phyloP scores from a whole-genome alignment of 2,888 invertebrate genomes.

The Nowickia ferox region DNA sequence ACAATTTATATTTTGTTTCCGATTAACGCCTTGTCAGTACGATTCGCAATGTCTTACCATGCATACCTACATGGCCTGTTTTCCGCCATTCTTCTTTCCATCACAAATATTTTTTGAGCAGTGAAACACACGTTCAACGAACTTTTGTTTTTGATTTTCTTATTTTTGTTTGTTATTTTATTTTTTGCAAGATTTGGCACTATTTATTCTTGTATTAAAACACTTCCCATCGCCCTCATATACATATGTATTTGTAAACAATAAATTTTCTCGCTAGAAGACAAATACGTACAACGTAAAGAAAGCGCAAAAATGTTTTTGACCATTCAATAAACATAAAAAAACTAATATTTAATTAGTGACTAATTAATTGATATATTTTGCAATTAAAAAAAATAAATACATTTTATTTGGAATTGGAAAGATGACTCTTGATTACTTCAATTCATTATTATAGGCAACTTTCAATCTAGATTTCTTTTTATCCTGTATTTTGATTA shows the following conservation, averaged over 20 bases:
- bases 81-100: neutral
- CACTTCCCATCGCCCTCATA: constrained; percentile 4
- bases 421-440: too few species aligned
- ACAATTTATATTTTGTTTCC: constrained; percentile 13
- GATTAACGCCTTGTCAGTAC: constrained; percentile 11
- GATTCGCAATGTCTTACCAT: neutral
- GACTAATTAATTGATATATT: too few species aligned
- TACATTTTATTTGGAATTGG: too few species aligned
- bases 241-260: neutral
- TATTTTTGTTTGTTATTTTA: constrained; percentile 27
- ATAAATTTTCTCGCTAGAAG: neutral
- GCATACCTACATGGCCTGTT: neutral
- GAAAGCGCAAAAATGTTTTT: too few species aligned
- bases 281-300: too few species aligned
- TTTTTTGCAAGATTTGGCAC: constrained; percentile 40
- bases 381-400: too few species aligned
- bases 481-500: too few species aligned
- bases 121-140: constrained; percentile 62
- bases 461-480: too few species aligned
- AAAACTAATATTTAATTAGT: too few species aligned
- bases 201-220: constrained; percentile 15
- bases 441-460: too few species aligned
- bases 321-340: too few species aligned
- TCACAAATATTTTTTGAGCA: constrained; percentile 11
- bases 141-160: constrained; percentile 63